These are phyloP conservation scores for Aphis gossypii DNA, from an alignment of 1,140 invertebrate genomes.

Conservation along the genomic window DNA sequence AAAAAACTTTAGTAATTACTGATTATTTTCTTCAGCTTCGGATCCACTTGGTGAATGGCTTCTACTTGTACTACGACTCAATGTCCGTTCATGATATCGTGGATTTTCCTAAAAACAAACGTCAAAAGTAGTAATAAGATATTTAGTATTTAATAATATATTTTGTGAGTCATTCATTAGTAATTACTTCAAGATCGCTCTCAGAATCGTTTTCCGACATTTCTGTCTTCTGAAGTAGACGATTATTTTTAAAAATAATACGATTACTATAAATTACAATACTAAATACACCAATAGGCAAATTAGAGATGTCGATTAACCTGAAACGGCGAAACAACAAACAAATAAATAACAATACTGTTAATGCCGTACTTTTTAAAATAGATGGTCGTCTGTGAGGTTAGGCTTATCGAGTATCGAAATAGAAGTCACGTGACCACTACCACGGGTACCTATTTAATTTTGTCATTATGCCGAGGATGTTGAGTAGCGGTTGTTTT, in stretches of 20 bases:
- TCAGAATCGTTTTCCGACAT: neutral
- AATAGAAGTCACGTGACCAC: neutral
- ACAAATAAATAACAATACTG: too few relatives aligned
- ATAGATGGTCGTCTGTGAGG: neutral
- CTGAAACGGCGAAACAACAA: neutral
- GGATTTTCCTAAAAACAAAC: conserved; percentile 10
- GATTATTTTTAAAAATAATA: neutral
- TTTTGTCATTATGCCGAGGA: neutral
- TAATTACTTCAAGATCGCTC: neutral
- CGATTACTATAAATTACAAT: neutral
- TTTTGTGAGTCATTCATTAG: neutral
- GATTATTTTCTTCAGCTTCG: conserved; percentile 58
- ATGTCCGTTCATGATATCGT: neutral
- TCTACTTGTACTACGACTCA: conserved; percentile 59
- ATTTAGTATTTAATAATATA: neutral
- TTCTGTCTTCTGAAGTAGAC: neutral
- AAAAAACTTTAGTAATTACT: neutral
- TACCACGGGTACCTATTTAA: neutral
- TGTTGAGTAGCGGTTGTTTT: neutral
- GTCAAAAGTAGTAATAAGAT: neutral
- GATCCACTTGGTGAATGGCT: conserved; percentile 60
- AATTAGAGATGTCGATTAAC: neutral
- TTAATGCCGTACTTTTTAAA: too few relatives aligned
- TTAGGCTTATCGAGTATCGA: neutral
- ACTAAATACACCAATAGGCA: too few relatives aligned